Evolutionary conservation across 2,797 vertebrate genomes (phyloP).

Genomic region (Aplochiton taeniatus): DNA sequence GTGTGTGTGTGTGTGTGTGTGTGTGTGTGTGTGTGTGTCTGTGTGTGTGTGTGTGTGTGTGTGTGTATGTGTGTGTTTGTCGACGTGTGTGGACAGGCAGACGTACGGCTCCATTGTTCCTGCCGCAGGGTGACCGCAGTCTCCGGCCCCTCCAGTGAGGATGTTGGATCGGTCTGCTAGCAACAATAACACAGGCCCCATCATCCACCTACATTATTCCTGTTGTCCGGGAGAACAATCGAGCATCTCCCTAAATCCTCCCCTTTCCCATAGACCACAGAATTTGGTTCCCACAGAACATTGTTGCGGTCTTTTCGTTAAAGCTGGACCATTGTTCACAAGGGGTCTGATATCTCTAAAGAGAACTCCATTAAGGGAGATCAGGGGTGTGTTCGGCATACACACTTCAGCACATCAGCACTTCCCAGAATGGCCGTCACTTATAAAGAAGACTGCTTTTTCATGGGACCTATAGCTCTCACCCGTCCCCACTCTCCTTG

Average conservation of each 20-base stretch:
- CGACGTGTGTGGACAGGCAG: constrained; percentile 48
- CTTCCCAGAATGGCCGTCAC: constrained; percentile 3
- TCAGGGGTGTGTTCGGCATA: constrained; percentile 11
- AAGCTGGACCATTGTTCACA: constrained; percentile 55
- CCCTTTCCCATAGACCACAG: constrained; percentile 56
- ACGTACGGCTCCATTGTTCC: constrained; percentile 65
- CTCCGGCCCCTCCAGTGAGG: constrained; percentile 67
- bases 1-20: constrained; percentile 6
- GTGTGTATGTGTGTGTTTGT: neutral
- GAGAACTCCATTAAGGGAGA: constrained; percentile 47
- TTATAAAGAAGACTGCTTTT: neutral
- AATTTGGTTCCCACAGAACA: constrained; percentile 63
- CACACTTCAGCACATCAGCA: constrained; percentile 12
- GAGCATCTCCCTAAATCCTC: constrained; percentile 41
- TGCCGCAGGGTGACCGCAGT: constrained; percentile 55
- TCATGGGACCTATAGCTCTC: neutral
- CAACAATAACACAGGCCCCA: constrained; percentile 41
- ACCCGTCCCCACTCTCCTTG: neutral
- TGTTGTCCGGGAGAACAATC: constrained; percentile 67
- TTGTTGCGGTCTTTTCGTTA: constrained; percentile 44
- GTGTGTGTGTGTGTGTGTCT: constrained; percentile 10
- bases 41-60: constrained; percentile 16
- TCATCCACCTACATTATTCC: constrained; percentile 57
- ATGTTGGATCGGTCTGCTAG: constrained; percentile 62
- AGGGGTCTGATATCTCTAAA: constrained; percentile 41